Conservation (phyloP, 2,797 vertebrate genomes). For the Diplodus sargus region DNA sequence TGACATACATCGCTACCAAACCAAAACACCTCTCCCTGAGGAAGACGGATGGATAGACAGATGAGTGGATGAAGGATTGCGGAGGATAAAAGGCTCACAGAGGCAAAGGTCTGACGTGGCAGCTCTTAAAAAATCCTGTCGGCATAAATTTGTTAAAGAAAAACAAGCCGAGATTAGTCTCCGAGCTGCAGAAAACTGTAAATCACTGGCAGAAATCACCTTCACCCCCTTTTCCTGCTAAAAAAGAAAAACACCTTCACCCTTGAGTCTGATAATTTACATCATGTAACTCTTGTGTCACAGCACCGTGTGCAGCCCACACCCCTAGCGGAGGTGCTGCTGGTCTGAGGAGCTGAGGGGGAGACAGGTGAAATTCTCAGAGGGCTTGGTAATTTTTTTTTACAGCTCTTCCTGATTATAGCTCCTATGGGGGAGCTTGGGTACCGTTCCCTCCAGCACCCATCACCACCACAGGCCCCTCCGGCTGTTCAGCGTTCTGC, state of each 20-base stretch:
- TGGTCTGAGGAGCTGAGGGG: constrained; percentile 64
- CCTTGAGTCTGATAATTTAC: constrained; percentile 75
- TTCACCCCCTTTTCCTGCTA: constrained; percentile 35
- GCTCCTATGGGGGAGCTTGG: constrained; percentile 76
- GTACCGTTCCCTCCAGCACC: constrained; percentile 78
- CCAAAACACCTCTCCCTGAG: constrained; percentile 76
- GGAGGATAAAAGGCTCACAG: constrained; percentile 74
- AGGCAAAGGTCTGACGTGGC: constrained; percentile 76
- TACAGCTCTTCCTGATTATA: constrained; percentile 72
- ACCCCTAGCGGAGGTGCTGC: constrained; percentile 55
- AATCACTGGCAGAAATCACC: constrained; percentile 70
- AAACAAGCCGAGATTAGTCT: constrained; percentile 68
- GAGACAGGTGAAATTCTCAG: constrained; percentile 78
- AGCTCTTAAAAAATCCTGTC: constrained; percentile 76
- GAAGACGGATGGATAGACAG: constrained; percentile 77
- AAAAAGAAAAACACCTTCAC: constrained; percentile 71
- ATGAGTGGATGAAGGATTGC: constrained; percentile 73
- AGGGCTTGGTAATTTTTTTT: constrained; percentile 70
- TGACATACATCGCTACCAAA: constrained; percentile 77
- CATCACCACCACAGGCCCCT: constrained; percentile 66
- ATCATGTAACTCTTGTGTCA: constrained; percentile 73
- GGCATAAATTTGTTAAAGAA: constrained; percentile 69
- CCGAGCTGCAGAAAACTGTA: constrained; percentile 64
- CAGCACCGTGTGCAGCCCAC: constrained; percentile 50
- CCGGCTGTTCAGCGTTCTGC: constrained; percentile 57